Evolutionary conservation across 2,888 invertebrate genomes (phyloP), one percentile per base, ranked within the genome.

Genomic region (Zygaena filipendulae): DNA sequence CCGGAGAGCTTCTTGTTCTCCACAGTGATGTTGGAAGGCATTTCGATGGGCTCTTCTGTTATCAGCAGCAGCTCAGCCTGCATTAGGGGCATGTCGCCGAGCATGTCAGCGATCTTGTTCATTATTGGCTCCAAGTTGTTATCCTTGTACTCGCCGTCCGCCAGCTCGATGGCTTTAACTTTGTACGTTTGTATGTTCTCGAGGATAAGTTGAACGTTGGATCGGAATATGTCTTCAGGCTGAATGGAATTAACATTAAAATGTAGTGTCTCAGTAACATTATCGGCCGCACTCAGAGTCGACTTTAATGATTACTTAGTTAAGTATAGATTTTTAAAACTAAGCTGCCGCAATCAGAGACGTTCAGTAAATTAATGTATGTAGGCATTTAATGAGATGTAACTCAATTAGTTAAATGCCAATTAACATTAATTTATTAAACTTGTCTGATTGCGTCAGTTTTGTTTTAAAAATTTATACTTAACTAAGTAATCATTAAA

Each of bases 111-210:
- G 4, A 92, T 74, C 7, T 68, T 40, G 2, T 82, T 81, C 0
- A 87, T 67, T 0, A 87, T 41, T 1, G 84, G 79, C 30, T 68
- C 49, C 22, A 75, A 64, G 4, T 58, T 67, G 27, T 79, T 71
- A 3, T 54, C 60, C 22, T 82, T 74, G 38, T 83, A 82, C 24
- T 82, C 80, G 14, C 71, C 69, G 25, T 82, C 81, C 39, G 63
- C 51, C 33, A 83, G 27, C 58, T 87, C 84, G 12, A 85, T 68
- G 19, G 67, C 63, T 54, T 83, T 87, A 0, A 88, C 77, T 71
- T 87, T 87, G 38, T 82, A 63, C 0, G 70, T 74, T 29, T 83
- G 80, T 1, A 81, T 56, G 51, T 92, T 93, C 59, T 94, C 94
- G 0, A 90, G 54, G 0, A 87, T 82, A 0, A 91, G 52, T 57